These are phyloP conservation scores for Brenthis hecate DNA, from an alignment of 2,888 invertebrate genomes.

Conservation along the genomic window DNA sequence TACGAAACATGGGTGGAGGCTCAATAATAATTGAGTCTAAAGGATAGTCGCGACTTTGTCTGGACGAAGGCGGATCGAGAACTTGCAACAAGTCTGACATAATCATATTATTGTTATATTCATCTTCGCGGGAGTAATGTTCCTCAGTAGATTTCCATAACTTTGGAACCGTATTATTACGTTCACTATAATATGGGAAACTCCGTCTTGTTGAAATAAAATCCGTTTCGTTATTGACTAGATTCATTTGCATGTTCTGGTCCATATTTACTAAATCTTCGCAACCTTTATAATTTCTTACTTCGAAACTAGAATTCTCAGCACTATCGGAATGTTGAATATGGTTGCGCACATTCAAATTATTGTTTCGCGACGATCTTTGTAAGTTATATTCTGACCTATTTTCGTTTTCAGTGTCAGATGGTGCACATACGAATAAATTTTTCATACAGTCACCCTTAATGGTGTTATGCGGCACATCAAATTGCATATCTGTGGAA, in stretches of 20 bases:
- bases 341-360: slow-evolving; percentile 49
- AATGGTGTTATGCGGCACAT: slow-evolving; percentile 46
- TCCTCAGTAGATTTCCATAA: slow-evolving; percentile 76
- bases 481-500: slow-evolving; percentile 68
- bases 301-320: slow-evolving; percentile 82
- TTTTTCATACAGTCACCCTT: slow-evolving; percentile 71
- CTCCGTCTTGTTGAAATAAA: slow-evolving; percentile 82
- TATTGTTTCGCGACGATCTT: slow-evolving; percentile 46
- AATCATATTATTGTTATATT: slow-evolving; percentile 48
- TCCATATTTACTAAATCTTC: slow-evolving; percentile 86
- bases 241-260: slow-evolving; percentile 80
- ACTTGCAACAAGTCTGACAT: slow-evolving; percentile 58
- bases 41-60: slow-evolving; percentile 52
- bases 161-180: slow-evolving; percentile 60
- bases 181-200: slow-evolving; percentile 84
- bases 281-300: slow-evolving; percentile 83
- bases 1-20: slow-evolving; percentile 84
- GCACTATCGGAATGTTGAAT: slow-evolving; percentile 84
- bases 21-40: slow-evolving; percentile 72
- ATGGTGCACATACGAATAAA: slow-evolving; percentile 55
- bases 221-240: slow-evolving; percentile 62
- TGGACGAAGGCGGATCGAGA: slow-evolving; percentile 72
- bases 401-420: slow-evolving; percentile 39
- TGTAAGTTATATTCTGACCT: slow-evolving; percentile 43
- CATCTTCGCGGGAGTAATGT: slow-evolving; percentile 54